Percentiles rank a stretch among this genome's conserved stretches.
phyloP scores from a whole-genome alignment of 1,140 invertebrate genomes.

The Formica selysi region DNA sequence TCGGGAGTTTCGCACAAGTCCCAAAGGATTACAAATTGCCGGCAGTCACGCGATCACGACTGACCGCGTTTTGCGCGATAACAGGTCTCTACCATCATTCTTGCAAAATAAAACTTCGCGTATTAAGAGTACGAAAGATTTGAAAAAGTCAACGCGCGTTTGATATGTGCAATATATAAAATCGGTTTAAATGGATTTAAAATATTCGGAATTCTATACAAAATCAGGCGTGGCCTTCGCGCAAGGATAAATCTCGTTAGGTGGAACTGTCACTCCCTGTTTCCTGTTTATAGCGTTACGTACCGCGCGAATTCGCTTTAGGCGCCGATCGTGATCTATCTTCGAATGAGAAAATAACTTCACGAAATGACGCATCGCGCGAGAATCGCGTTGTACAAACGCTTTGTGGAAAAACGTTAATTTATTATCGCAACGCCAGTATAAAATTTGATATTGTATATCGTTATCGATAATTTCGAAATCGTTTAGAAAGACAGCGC shows the following conservation, averaged over 20 bases:
- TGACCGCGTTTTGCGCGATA: constrained; percentile 34
- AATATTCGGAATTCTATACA: constrained; percentile 19
- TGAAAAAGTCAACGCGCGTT: not conserved
- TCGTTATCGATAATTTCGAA: not conserved
- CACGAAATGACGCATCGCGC: constrained; percentile 32
- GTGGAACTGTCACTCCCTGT: constrained; percentile 52
- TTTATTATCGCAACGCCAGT: constrained; percentile 23
- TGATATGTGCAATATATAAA: not conserved
- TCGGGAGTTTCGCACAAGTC: constrained; percentile 63
- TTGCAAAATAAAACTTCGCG: constrained; percentile 37
- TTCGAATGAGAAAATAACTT: constrained; percentile 38
- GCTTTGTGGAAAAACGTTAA: constrained; percentile 23
- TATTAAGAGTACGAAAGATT: not conserved
- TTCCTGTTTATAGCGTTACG: constrained; percentile 47
- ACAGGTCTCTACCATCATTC: not conserved
- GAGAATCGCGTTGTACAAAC: not conserved
- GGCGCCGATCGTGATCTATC: constrained; percentile 38
- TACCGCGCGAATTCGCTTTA: constrained; percentile 34
- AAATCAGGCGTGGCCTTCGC: constrained; percentile 31
- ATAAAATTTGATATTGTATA: not conserved
- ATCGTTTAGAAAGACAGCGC: not conserved
- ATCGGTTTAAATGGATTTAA: not conserved
- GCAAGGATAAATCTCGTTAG: constrained; percentile 55
- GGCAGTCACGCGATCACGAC: constrained; percentile 58
- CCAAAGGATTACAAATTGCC: constrained; percentile 48